Evolutionary conservation across 1,140 invertebrate genomes (phyloP), one percentile per base, ranked within the genome.

Genomic region (Goniozus legneri): DNA sequence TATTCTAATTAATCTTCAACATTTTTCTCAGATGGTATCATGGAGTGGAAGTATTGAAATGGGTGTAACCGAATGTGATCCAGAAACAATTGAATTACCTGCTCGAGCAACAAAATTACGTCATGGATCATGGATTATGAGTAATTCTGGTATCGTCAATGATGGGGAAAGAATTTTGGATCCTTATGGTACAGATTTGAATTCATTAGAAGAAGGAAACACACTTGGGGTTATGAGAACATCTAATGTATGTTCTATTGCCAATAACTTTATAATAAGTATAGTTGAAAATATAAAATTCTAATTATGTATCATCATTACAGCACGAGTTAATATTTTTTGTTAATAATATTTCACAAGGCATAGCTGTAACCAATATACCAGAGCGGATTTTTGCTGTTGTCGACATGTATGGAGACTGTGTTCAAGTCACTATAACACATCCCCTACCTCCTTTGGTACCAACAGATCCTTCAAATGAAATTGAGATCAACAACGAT

Each of bases 41-140:
- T 95, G 92, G 91, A 92, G 87, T 73, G 92, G 92, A 16, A 92
- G 88, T 53, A 85, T 97, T 62, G 91, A 95, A 77, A 91, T 96
- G 62, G 94, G 94, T 24, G 86, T 95, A 8, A 94, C 92, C 13
- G 84, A 86, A 20, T 84, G 84, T 56, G 86, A 94, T 65, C 92
- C 93, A 13, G 83, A 87, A 50, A 82, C 80, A 47, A 80, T 93
- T 52, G 86, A 88, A 52, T 76, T 94, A 58, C 89, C 89, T 51
- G 83, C 87, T 30, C 24, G 24, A 27, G 89, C 91, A 15, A 88
- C 86, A 19, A 90, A 90, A 59, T 81, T 95, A 50, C 79, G 85
- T 21, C 85, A 87, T 64, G 88, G 87, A 47, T 91, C 91, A 47
- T 95, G 92, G 92, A 82, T 90, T 37, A 88, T 95, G 87, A 89